Percentiles rank a stretch among this genome's conserved stretches.
Conservation (phyloP, 2,113 vertebrate species). For the Tylochromis polylepis region DNA sequence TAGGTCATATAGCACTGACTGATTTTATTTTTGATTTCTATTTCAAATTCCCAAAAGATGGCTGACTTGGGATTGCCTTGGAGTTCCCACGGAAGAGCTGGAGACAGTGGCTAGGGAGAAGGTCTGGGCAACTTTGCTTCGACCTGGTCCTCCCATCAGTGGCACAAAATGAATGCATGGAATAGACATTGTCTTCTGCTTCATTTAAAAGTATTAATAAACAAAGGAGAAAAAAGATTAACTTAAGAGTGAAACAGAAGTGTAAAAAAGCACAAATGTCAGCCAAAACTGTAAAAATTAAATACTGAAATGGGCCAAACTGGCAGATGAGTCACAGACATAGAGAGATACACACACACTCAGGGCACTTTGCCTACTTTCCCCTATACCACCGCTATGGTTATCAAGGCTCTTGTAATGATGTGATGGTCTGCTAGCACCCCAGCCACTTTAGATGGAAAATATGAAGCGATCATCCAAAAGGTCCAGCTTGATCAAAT, state of each 20-base stretch:
- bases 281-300: not conserved
- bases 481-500: slow-evolving; percentile 59
- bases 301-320: not conserved
- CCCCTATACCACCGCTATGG: slow-evolving; percentile 49
- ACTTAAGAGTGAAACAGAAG: not conserved
- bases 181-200: not conserved
- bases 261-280: not conserved
- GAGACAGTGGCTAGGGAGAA: not conserved
- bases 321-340: slow-evolving; percentile 8
- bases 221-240: not conserved
- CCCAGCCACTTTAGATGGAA: slow-evolving; percentile 56
- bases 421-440: slow-evolving; percentile 76
- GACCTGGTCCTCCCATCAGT: not conserved
- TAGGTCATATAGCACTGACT: not conserved
- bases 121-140: not conserved
- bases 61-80: not conserved
- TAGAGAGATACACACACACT: not conserved
- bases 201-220: not conserved
- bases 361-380: slow-evolving; percentile 50
- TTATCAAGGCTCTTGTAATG: slow-evolving; percentile 58
- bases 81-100: not conserved
- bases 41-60: not conserved
- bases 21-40: not conserved
- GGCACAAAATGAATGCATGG: not conserved
- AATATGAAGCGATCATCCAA: slow-evolving; percentile 46